Conservation (phyloP, 1,140 invertebrate species). For the Drosophila saltans region DNA sequence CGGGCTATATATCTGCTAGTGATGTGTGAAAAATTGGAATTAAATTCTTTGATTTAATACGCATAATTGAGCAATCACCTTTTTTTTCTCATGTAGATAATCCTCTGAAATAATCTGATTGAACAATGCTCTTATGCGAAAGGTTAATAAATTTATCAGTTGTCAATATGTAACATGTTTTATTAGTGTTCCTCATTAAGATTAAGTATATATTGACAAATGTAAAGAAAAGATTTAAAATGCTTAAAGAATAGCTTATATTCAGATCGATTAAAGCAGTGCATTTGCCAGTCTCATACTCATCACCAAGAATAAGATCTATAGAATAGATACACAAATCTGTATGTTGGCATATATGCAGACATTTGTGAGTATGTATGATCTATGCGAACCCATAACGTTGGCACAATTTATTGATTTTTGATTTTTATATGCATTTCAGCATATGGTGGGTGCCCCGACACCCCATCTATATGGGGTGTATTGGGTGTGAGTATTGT, state of each 20-base stretch:
- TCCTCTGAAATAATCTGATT: not conserved
- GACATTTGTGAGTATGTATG: conserved; percentile 2
- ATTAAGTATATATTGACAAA: too few relatives aligned
- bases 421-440: conserved; percentile 50
- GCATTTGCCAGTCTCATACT: not conserved
- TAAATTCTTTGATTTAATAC: conserved; percentile 11
- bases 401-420: conserved; percentile 75
- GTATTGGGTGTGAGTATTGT: conserved; percentile 1
- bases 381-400: conserved; percentile 11
- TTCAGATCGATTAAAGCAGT: not conserved
- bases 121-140: not conserved
- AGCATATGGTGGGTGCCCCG: conserved; percentile 7
- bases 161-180: not conserved
- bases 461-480: too few relatives aligned
- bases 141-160: not conserved
- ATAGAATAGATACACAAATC: conserved; percentile 21
- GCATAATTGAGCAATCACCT: conserved; percentile 9
- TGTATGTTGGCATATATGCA: not conserved
- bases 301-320: conserved; percentile 1
- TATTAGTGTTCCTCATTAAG: too few relatives aligned
- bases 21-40: conserved; percentile 35
- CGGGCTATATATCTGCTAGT: conserved; percentile 33
- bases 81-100: not conserved
- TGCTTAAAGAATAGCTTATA: too few relatives aligned
- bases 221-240: too few relatives aligned